Base-by-base conservation (phyloP, 2,888 invertebrate species). In the Diaphora mendica region DNA sequence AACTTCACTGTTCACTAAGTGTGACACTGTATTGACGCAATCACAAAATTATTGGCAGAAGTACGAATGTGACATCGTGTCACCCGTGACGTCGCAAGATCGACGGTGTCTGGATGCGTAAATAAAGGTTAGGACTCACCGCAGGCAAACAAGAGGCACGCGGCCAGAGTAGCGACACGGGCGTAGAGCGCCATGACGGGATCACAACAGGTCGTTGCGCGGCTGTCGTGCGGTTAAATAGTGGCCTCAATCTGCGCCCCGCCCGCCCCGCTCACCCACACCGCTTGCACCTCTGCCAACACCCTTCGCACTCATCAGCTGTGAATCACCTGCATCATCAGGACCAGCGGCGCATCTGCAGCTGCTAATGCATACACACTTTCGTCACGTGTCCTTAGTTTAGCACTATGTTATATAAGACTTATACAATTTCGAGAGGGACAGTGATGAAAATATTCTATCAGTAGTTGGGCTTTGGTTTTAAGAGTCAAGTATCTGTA, bases 151-250 rank as follows among this genome's bases (percentile, higher is more conserved):
- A 95, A 94, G 92, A 95, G 95, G 91, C 95, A 96, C 94, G 94
- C 95, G 95, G 94, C 94, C 93, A 96, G 92, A 93, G 95, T 92
- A 94, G 95, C 92, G 95, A 96, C 94, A 95, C 95, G 94, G 93
- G 94, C 96, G 96, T 93, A 93, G 93, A 95, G 96, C 96, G 95
- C 95, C 96, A 96, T 96, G 95, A 93, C 95, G 95, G 95, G 95
- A 95, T 95, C 96, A 95, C 96, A 96, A 96, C 96, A 96, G 96
- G 96, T 95, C 95, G 95, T 89, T 92, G 94, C 93, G 95, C 95
- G 94, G 92, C 93, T 90, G 93, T 90, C 91, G 92, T 91, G 92
- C 93, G 91, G 91, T 96, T 96, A 95, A 96, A 96, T 96, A 96
- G 91, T 95, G 95, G 94, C 95, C 95, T 95, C 95, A 95, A 95